phyloP scores from a whole-genome alignment of 1,140 invertebrate genomes.

The Ectropis grisescens region DNA sequence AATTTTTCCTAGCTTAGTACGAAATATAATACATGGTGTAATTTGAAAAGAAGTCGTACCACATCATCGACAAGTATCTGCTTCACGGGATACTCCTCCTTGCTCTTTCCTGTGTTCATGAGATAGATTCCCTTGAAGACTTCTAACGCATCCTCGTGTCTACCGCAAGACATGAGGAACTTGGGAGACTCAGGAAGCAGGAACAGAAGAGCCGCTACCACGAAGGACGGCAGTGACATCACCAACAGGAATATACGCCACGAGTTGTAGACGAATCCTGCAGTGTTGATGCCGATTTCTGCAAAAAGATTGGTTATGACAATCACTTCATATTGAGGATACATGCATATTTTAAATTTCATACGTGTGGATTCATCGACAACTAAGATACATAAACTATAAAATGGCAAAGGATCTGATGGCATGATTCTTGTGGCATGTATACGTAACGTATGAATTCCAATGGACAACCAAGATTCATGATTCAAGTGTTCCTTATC shows the following conservation, averaged over 20 bases:
- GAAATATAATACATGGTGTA: too few species aligned
- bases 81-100: constrained; percentile 82
- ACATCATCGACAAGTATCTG: constrained; percentile 80
- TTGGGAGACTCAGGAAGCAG: constrained; percentile 94
- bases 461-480: too few species aligned
- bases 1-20: too few species aligned
- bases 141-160: constrained; percentile 82
- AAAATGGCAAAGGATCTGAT: too few species aligned
- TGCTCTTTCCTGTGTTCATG: constrained; percentile 81
- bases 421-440: too few species aligned
- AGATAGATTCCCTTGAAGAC: constrained; percentile 85
- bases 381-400: too few species aligned
- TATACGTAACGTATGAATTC: too few species aligned
- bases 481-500: too few species aligned
- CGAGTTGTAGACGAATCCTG: constrained; percentile 85
- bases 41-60: too few species aligned
- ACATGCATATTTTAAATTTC: too few species aligned
- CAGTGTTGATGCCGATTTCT: constrained; percentile 77
- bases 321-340: too few species aligned
- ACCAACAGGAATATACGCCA: constrained; percentile 93
- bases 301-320: constrained; percentile 13
- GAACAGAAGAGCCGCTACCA: constrained; percentile 85
- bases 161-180: constrained; percentile 83
- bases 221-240: constrained; percentile 87
- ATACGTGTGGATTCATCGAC: too few species aligned